A percentile compares a stretch with the other conserved stretches of the same genome.
Evolutionary conservation across 2,888 invertebrate species (phyloP).

Genomic region (Elaeidobius kamerunicus): DNA sequence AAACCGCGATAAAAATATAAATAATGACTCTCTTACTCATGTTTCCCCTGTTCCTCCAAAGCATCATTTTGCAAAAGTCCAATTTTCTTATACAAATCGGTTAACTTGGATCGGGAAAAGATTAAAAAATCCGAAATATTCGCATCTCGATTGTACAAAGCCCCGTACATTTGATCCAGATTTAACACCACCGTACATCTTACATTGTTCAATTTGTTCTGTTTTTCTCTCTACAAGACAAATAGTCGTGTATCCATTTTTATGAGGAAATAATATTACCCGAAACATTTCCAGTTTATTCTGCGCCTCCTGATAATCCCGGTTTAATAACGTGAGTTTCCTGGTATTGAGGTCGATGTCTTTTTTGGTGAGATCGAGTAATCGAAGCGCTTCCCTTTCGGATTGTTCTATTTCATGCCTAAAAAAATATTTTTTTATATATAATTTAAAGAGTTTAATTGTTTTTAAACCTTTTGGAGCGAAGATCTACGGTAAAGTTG

Average conservation of each 20-base stretch:
- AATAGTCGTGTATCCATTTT: constrained; percentile 35
- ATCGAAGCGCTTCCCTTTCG: constrained; percentile 56
- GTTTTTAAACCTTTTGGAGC: constrained; percentile 54
- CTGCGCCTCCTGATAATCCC: constrained; percentile 55
- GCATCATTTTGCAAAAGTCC: constrained; percentile 65
- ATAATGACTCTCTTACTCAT: no score
- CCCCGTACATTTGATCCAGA: constrained; percentile 65
- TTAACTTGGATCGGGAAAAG: constrained; percentile 61
- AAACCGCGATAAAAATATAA: no score
- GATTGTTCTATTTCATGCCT: constrained; percentile 58
- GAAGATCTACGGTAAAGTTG: constrained; percentile 62
- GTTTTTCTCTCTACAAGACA: constrained; percentile 65
- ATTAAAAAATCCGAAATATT: constrained; percentile 56
- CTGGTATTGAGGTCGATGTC: constrained; percentile 59
- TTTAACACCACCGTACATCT: constrained; percentile 65
- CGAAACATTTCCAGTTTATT: constrained; percentile 62
- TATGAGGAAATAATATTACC: no score
- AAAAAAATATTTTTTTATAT: constrained; percentile 10
- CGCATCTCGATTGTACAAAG: constrained; percentile 44
- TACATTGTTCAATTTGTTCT: constrained; percentile 74
- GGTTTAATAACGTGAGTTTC: constrained; percentile 56
- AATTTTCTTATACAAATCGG: constrained; percentile 59
- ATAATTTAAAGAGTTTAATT: neutral
- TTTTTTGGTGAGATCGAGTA: constrained; percentile 57
- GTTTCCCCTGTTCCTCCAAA: constrained; percentile 57